A percentile compares a stretch with the other conserved stretches of the same genome.
Evolutionary conservation across 2,888 invertebrate genomes (phyloP).

Genomic region (Bellardia bayeri): DNA sequence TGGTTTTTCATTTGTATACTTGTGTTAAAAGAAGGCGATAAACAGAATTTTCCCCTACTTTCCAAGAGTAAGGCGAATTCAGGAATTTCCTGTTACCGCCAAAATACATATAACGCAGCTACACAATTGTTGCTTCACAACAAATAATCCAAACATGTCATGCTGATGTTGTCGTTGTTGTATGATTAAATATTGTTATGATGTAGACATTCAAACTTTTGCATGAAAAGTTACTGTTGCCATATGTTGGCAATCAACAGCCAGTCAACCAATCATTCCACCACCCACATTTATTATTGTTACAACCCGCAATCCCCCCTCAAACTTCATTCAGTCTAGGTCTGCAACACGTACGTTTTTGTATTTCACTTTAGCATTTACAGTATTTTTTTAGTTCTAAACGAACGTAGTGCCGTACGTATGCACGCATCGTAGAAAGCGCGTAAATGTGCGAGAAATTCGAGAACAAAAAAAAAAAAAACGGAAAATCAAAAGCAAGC

Average conservation of each 20-base stretch:
- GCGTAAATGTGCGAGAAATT: conserved; percentile 58
- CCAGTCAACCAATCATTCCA: conserved; percentile 45
- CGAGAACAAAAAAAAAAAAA: background rate
- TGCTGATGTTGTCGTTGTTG: conserved; percentile 11
- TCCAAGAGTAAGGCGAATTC: conserved; percentile 67
- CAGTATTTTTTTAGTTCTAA: conserved; percentile 78
- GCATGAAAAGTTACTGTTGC: conserved; percentile 66
- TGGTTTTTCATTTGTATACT: background rate
- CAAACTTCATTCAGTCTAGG: conserved; percentile 40
- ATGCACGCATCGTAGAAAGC: conserved; percentile 74
- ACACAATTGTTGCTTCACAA: conserved; percentile 70
- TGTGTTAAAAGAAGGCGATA: background rate
- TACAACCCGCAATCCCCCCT: conserved; percentile 17
- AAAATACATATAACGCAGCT: conserved; percentile 23
- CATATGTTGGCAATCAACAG: conserved; percentile 67
- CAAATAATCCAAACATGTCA: background rate
- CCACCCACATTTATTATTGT: conserved; percentile 29
- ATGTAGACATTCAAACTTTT: conserved; percentile 63
- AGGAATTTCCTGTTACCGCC: conserved; percentile 55
- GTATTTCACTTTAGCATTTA: conserved; percentile 50
- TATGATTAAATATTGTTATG: conserved; percentile 30
- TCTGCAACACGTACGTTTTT: conserved; percentile 52
- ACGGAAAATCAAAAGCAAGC: conserved; percentile 19
- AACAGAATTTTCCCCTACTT: conserved; percentile 40
- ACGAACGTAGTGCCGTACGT: conserved; percentile 77